These are phyloP conservation scores for Nansenia antarctica DNA, from an alignment of 2,113 vertebrate genomes.

Conservation along the genomic window DNA sequence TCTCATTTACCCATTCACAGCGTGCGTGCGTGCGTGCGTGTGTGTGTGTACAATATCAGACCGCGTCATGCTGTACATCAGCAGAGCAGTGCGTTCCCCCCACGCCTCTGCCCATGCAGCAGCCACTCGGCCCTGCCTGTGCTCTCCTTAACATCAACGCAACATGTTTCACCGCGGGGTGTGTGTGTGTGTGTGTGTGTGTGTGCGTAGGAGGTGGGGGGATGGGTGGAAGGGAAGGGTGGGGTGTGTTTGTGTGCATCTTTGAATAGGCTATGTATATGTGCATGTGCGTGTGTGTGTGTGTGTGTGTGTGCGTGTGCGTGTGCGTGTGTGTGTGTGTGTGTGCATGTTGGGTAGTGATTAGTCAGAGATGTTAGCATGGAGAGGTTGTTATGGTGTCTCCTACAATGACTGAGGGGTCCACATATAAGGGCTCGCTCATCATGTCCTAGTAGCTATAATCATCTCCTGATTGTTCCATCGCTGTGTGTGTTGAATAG, in stretches of 20 bases:
- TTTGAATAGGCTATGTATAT: background rate
- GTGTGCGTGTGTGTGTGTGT: background rate
- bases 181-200: constrained; percentile 3
- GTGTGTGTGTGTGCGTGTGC: background rate
- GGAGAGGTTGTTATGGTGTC: background rate
- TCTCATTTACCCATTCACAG: too few species aligned
- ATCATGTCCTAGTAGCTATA: background rate
- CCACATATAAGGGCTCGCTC: background rate
- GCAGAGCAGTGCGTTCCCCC: constrained; percentile 16
- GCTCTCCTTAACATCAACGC: constrained; percentile 51
- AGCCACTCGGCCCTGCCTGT: constrained; percentile 13
- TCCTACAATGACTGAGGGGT: background rate
- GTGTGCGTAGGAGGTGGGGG: too few species aligned
- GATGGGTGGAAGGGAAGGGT: too few species aligned
- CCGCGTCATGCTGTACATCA: background rate
- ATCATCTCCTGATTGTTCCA: background rate
- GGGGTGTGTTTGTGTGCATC: background rate
- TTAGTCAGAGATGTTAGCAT: background rate
- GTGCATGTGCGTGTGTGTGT: background rate
- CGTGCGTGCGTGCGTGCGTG: too few species aligned
- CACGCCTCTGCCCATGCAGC: constrained; percentile 27
- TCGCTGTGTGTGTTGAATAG: background rate
- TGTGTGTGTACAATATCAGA: background rate
- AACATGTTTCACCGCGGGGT: constrained; percentile 4
- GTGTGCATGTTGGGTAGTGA: background rate